A percentile compares a stretch with the other conserved stretches of the same genome.
Conservation (phyloP, 2,797 vertebrate genomes). For the Ficedula albicollis region DNA sequence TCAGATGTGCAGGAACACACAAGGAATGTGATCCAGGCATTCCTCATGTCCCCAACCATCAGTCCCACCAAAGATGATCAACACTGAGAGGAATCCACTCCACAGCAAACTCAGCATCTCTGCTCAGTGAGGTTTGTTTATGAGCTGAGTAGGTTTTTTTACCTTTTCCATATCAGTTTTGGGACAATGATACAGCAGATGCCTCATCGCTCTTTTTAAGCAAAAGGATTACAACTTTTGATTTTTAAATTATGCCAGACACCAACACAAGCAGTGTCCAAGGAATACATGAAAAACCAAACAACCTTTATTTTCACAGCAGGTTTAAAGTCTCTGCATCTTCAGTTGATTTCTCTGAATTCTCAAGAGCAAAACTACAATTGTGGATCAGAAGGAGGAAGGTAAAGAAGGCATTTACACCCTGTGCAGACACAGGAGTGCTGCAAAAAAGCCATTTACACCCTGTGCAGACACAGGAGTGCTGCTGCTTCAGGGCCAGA, state of each 20-base stretch:
- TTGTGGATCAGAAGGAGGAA: not conserved
- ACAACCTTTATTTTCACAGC: not conserved
- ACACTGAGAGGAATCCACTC: not conserved
- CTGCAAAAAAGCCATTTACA: no score
- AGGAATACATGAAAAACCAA: not conserved
- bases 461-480: no score
- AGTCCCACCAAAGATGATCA: not conserved
- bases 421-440: not conserved
- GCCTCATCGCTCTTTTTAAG: not conserved
- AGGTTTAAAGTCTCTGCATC: not conserved
- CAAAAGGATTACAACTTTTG: not conserved
- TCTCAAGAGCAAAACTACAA: not conserved
- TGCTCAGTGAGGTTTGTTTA: accelerated
- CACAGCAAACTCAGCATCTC: not conserved
- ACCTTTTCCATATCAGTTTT: not conserved
- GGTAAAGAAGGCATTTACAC: not conserved
- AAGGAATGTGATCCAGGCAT: not conserved
- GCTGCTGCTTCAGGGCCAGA: no score
- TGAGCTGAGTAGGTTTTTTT: not conserved
- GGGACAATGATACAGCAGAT: not conserved
- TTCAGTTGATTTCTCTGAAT: accelerated
- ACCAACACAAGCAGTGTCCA: not conserved
- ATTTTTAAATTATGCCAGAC: not conserved
- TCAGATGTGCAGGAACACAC: not conserved
- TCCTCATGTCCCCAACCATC: not conserved